phyloP scores from a whole-genome alignment of 2,888 invertebrate species.

The Drosophila nr. perissopoda region DNA sequence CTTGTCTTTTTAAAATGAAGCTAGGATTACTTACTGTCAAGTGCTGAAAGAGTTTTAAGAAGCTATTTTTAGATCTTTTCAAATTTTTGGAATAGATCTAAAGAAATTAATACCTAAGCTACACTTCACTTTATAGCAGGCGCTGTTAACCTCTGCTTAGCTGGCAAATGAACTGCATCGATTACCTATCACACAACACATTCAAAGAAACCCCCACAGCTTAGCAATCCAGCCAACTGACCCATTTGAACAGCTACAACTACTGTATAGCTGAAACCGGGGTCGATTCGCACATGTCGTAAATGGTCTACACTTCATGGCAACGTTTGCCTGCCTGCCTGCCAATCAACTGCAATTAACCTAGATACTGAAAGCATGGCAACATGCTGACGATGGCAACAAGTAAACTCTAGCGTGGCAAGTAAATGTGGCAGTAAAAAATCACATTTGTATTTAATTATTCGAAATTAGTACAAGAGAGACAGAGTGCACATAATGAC shows the following conservation, averaged over 20 bases:
- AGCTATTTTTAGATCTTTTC: no score
- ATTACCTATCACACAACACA: conserved; percentile 25
- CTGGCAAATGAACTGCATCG: conserved; percentile 21
- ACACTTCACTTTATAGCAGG: background rate
- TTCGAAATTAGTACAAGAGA: conserved; percentile 59
- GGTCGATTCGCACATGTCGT: conserved; percentile 27
- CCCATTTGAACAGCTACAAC: conserved; percentile 43
- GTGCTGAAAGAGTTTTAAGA: no score
- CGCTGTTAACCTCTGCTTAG: background rate
- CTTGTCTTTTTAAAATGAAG: background rate
- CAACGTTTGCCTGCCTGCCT: conserved; percentile 36
- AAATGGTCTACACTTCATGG: conserved; percentile 42
- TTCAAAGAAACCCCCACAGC: background rate
- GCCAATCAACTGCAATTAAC: conserved; percentile 67
- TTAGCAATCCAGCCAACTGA: conserved; percentile 25
- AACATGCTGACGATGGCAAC: conserved; percentile 45
- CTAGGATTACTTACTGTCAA: no score
- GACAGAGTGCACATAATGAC: conserved; percentile 38
- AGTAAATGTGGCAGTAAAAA: conserved; percentile 51
- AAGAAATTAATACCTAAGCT: background rate
- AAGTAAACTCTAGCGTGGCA: conserved; percentile 37
- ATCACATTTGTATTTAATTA: conserved; percentile 70
- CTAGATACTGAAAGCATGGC: conserved; percentile 41
- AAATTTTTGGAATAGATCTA: no score
- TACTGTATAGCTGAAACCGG: conserved; percentile 33